Percentiles rank a stretch among this genome's conserved stretches.
These are phyloP conservation scores for Aphelocoma coerulescens DNA, from an alignment of 2,113 vertebrate species.

Conservation along the genomic window DNA sequence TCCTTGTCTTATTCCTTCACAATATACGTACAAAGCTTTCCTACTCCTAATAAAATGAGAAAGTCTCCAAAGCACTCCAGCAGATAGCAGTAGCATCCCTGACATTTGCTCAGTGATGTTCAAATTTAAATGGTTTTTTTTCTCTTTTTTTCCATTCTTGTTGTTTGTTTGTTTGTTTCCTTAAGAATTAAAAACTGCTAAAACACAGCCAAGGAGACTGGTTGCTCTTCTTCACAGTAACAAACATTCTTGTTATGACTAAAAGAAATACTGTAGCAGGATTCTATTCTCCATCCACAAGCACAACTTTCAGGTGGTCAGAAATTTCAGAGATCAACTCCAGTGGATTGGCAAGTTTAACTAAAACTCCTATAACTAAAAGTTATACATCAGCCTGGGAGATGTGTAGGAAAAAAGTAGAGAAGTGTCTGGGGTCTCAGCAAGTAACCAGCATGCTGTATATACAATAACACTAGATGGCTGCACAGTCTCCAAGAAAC, in stretches of 20 bases:
- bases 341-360: not conserved
- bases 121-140: not conserved
- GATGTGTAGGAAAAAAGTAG: not conserved
- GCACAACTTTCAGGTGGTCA: not conserved
- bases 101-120: not conserved
- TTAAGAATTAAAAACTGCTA: not conserved
- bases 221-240: not conserved
- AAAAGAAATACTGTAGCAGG: not conserved
- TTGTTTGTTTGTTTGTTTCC: not conserved
- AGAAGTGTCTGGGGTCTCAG: not conserved
- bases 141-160: no score
- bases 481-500: not conserved
- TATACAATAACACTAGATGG: constrained; percentile 11
- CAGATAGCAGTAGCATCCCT: not conserved
- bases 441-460: not conserved
- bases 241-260: not conserved
- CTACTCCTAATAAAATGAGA: not conserved
- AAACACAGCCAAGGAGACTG: not conserved
- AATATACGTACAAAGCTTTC: not conserved
- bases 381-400: not conserved
- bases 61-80: not conserved
- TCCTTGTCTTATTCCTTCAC: not conserved
- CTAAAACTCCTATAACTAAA: not conserved
- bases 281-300: not conserved
- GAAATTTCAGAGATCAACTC: not conserved